Evolutionary conservation across 2,797 vertebrate genomes (phyloP).

Genomic region (Delichon dasypus): DNA sequence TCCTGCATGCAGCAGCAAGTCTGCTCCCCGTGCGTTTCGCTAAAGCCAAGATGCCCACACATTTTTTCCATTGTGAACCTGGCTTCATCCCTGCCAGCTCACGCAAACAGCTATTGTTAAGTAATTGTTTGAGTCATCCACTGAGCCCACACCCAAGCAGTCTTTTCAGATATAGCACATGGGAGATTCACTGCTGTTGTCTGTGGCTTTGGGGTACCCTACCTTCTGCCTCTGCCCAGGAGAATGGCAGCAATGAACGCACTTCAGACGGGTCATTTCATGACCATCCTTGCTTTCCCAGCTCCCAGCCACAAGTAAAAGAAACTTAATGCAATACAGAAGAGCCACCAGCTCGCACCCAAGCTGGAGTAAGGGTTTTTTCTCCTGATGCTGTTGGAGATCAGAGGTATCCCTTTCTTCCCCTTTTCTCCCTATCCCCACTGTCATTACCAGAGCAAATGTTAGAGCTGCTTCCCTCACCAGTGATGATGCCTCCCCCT

Average conservation of each 20-base stretch:
- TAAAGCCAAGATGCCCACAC: conserved; percentile 51
- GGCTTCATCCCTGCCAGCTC: conserved; percentile 56
- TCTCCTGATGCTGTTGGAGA: not conserved
- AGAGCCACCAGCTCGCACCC: not conserved
- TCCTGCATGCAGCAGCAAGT: conserved; percentile 52
- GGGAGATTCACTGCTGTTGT: conserved; percentile 8
- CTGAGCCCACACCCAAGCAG: conserved; percentile 49
- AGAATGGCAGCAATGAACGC: not conserved
- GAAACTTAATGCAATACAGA: not conserved
- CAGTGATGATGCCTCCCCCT: not conserved
- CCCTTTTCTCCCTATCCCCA: not conserved
- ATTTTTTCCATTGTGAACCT: conserved; percentile 69
- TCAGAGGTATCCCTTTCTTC: not conserved
- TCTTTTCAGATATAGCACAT: conserved; percentile 12
- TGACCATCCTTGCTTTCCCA: not conserved
- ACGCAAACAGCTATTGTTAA: conserved; percentile 56
- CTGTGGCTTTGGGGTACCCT: not conserved
- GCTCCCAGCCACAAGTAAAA: not conserved
- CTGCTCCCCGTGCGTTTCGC: not conserved
- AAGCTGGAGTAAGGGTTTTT: not conserved
- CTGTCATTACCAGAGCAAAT: not conserved
- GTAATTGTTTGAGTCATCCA: conserved; percentile 58
- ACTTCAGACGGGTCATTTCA: not conserved
- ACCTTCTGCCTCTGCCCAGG: not conserved
- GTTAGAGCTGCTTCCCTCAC: not conserved